Evolutionary conservation across 2,888 invertebrate species (phyloP), one percentile per base, ranked within the genome.

Genomic region (Ceratothoa steindachneri): DNA sequence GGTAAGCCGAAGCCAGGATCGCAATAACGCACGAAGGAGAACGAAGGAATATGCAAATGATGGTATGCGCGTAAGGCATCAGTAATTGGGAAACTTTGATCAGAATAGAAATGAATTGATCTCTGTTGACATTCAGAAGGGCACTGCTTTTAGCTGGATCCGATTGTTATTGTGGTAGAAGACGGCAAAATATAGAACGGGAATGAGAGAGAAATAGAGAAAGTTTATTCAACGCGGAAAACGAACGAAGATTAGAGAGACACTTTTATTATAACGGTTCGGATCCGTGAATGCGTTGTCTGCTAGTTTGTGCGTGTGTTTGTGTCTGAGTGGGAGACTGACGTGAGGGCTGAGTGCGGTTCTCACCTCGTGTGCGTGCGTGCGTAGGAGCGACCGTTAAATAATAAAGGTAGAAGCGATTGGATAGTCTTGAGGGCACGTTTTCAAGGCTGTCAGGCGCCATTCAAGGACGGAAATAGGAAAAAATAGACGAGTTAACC

Each of bases 1-100:
- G 60, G 41, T n/a, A 60, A 60, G 60, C 60, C 27, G 12, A 60
- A 60, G 60, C 60, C 60, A 24, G 24, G 60, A 24, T 60, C 60
- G 60, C 27, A 24, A n/a, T 24, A 12, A 4, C 60, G 60, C 27
- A 24, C 24, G 60, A 60, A 60, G 60, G 60, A 60, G 19, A n/a
- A 24, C 60, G 60, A 24, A 60, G 60, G 60, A 60, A 60, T 60
- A 60, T 60, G 60, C 60, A 60, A 60, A 60, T 60, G 60, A 60
- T 12, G 60, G 24, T 22, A 60, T 24, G 19, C 60, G 60, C 60
- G 60, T 60, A 60, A 60, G 60, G 60, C 60, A 24, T 60, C 60
- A n/a, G 60, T 60, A 60, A 60, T 60, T 60, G 60, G 60, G 22
- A 60, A 60, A 60, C 22, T 60, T 60, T 60, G 60, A 60, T 60